A percentile compares a stretch with the other conserved stretches of the same genome.
phyloP scores from a whole-genome alignment of 2,888 invertebrate genomes.

The Rhaphigaster nebulosa region DNA sequence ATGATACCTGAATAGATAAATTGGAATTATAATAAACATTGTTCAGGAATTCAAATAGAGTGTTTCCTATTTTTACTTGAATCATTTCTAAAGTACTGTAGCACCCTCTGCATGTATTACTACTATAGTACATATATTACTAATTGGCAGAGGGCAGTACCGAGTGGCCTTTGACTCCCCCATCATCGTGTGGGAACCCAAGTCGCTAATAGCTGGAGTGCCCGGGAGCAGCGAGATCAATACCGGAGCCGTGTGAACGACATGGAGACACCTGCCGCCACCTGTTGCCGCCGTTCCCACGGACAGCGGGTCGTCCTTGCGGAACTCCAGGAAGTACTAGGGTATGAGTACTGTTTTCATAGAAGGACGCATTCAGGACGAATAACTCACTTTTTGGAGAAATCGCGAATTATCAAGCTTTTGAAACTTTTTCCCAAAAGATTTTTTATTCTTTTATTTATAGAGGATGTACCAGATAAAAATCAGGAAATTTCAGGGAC shows the following conservation, averaged over 20 bases:
- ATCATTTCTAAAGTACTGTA: neutral
- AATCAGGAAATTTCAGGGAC: too few species aligned
- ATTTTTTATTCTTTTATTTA: too few species aligned
- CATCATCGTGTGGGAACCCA: constrained; percentile 1
- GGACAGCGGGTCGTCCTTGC: neutral
- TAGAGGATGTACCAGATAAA: too few species aligned
- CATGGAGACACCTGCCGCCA: neutral
- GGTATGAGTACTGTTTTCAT: neutral
- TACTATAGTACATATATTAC: neutral
- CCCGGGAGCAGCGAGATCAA: neutral
- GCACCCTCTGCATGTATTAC: neutral
- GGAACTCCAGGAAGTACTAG: neutral
- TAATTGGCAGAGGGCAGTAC: neutral
- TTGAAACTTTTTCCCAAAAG: neutral
- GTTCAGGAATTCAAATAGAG: too few species aligned
- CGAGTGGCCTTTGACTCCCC: neutral
- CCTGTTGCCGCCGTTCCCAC: constrained; percentile 34
- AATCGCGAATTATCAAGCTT: neutral
- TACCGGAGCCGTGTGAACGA: constrained; percentile 8
- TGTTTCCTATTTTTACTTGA: neutral
- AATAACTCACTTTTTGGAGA: neutral
- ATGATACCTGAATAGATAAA: too few species aligned
- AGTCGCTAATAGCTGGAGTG: neutral
- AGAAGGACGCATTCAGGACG: neutral
- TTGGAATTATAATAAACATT: too few species aligned